phyloP scores from a whole-genome alignment of 2,797 vertebrate genomes.

The Apogon talboti region DNA sequence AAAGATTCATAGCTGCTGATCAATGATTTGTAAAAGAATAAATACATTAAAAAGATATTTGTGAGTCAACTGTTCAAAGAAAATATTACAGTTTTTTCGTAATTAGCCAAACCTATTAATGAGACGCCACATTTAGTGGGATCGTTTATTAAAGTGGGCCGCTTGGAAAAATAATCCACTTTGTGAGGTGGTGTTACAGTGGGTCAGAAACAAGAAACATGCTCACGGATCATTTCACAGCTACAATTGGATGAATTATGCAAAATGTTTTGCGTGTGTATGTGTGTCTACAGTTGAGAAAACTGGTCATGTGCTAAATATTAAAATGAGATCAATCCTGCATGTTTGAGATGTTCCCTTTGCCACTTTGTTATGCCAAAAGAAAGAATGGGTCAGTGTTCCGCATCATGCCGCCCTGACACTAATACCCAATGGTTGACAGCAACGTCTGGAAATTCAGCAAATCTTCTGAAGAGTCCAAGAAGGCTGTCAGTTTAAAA shows the following conservation, averaged over 20 bases:
- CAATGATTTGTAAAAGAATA: too few species aligned
- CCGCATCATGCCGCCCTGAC: conserved; percentile 55
- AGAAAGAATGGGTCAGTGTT: conserved; percentile 55
- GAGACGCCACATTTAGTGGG: conserved; percentile 1
- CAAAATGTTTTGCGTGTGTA: conserved; percentile 28
- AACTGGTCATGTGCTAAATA: conserved; percentile 34
- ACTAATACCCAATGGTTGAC: conserved; percentile 64
- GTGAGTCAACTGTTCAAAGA: too few species aligned
- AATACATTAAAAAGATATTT: too few species aligned
- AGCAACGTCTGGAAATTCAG: conserved; percentile 49
- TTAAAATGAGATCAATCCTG: conserved; percentile 61
- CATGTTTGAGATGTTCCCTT: conserved; percentile 41
- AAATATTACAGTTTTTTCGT: not conserved
- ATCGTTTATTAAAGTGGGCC: conserved; percentile 1
- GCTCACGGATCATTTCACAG: conserved; percentile 43
- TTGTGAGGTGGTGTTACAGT: conserved; percentile 12
- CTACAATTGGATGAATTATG: conserved; percentile 40
- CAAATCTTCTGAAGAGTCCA: conserved; percentile 41
- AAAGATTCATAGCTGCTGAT: too few species aligned
- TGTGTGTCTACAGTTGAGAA: conserved; percentile 19
- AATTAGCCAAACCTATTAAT: not conserved
- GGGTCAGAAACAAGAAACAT: conserved; percentile 38
- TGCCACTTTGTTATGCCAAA: conserved; percentile 42
- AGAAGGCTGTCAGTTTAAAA: conserved; percentile 42
- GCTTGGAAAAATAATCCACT: conserved; percentile 20